phyloP scores from a whole-genome alignment of 35 echinoderm and acorn worm genomes.

The Acanthaster planci region DNA sequence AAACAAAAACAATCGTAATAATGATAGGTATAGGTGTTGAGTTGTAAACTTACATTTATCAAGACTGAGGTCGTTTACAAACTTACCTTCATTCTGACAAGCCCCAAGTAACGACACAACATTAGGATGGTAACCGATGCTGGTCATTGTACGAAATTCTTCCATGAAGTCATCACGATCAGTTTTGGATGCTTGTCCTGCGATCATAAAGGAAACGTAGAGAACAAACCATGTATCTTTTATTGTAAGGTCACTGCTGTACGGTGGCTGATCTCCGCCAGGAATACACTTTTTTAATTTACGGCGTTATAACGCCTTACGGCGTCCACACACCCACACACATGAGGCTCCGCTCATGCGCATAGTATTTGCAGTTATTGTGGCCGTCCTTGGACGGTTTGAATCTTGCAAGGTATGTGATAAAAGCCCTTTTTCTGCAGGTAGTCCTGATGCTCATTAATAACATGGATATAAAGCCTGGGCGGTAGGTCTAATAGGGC shows the following conservation, averaged over 20 bases:
- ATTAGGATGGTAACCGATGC: conserved; percentile 2
- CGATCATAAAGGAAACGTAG: background rate
- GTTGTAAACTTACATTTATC: background rate
- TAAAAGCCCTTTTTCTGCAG: background rate
- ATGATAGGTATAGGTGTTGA: background rate
- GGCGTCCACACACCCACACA: background rate
- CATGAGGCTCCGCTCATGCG: background rate
- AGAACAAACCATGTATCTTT: background rate
- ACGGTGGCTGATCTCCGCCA: too few species aligned
- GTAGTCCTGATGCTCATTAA: background rate
- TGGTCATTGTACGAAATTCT: conserved; percentile 22
- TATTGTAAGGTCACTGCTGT: background rate
- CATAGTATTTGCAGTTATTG: too few species aligned
- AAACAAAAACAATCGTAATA: background rate
- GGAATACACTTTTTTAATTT: too few species aligned
- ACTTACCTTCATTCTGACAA: background rate
- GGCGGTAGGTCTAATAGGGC: background rate
- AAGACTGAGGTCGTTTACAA: background rate
- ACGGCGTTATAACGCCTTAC: too few species aligned
- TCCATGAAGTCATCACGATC: background rate
- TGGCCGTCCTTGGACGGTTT: too few species aligned
- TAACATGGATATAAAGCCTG: too few species aligned
- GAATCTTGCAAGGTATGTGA: too few species aligned
- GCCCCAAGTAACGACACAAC: conserved; percentile 4
- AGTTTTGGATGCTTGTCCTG: background rate